Evolutionary conservation across 2,888 invertebrate species (phyloP), one percentile per base, ranked within the genome.

Genomic region (Philaethria dido): DNA sequence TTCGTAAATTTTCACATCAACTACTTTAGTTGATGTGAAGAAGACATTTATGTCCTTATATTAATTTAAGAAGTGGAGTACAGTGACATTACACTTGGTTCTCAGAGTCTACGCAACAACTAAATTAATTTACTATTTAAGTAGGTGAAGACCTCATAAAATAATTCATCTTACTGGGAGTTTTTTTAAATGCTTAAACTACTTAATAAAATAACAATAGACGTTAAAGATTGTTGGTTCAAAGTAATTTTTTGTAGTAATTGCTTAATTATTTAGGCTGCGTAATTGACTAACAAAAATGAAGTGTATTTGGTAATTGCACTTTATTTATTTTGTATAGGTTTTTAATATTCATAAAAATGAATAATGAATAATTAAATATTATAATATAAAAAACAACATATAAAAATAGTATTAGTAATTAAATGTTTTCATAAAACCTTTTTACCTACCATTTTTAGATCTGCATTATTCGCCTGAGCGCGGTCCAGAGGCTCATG

Each of bases 401-500:
- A 29, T 4, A 29, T 3, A 29, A 6, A n/a, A n/a, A n/a, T n/a
- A n/a, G n/a, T n/a, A n/a, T n/a, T n/a, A n/a, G n/a, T n/a, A n/a
- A n/a, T n/a, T n/a, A n/a, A n/a, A n/a, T n/a, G n/a, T n/a, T n/a
- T n/a, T n/a, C n/a, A n/a, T n/a, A n/a, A n/a, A n/a, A n/a, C n/a
- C n/a, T n/a, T n/a, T n/a, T n/a, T n/a, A n/a, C n/a, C n/a, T n/a
- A 92, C 92, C 92, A 91, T 92, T 88, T 92, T 92, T 72, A 92
- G 87, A 78, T 92, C 92, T 69, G 84, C 75, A 77, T 87, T 85
- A 73, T 90, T 92, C 71, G 92, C 87, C 77, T 93, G 92, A 72
- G 94, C 95, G 85, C 95, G 94, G 84, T 96, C 96, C 85, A 97
- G 93, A 77, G 97, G 96, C 88, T 96, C 96, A 88, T 97, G 97